phyloP scores from a whole-genome alignment of 2,888 invertebrate species.

The Esperia sulphurella region DNA sequence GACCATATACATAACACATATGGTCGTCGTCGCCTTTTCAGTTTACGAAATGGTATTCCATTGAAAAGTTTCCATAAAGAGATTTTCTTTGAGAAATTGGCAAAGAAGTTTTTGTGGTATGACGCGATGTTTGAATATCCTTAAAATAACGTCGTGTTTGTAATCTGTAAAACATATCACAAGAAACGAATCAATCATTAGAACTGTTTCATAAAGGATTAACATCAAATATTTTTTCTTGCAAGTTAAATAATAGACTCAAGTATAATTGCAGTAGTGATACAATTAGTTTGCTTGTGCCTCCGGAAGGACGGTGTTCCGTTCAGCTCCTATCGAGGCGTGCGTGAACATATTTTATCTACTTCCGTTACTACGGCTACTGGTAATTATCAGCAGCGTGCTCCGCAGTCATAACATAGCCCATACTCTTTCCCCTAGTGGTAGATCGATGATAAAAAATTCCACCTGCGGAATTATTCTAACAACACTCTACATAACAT shows the following conservation, averaged over 20 bases:
- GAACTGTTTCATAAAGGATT: too few species aligned
- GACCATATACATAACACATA: background rate
- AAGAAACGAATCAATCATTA: too few species aligned
- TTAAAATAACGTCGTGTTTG: too few species aligned
- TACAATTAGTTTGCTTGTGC: conserved; percentile 30
- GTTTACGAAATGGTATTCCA: too few species aligned
- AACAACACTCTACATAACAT: conserved; percentile 31
- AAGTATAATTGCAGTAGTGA: background rate
- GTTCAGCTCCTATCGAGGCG: conserved; percentile 50
- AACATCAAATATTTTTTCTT: too few species aligned
- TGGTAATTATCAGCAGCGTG: conserved; percentile 68
- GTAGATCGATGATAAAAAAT: conserved; percentile 47
- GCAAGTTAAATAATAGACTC: too few species aligned
- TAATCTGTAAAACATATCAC: too few species aligned
- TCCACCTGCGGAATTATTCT: conserved; percentile 57
- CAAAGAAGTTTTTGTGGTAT: too few species aligned
- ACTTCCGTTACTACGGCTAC: conserved; percentile 52
- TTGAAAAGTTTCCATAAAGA: too few species aligned
- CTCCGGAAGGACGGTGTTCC: conserved; percentile 42
- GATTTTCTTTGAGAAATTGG: too few species aligned
- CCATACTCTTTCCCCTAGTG: conserved; percentile 28
- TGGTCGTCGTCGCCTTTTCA: too few species aligned
- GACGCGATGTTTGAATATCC: too few species aligned
- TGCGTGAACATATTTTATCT: conserved; percentile 77
- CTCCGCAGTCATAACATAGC: conserved; percentile 57